Base-by-base conservation (phyloP, 2,113 vertebrate genomes). In the Poeciliopsis occidentalis region DNA sequence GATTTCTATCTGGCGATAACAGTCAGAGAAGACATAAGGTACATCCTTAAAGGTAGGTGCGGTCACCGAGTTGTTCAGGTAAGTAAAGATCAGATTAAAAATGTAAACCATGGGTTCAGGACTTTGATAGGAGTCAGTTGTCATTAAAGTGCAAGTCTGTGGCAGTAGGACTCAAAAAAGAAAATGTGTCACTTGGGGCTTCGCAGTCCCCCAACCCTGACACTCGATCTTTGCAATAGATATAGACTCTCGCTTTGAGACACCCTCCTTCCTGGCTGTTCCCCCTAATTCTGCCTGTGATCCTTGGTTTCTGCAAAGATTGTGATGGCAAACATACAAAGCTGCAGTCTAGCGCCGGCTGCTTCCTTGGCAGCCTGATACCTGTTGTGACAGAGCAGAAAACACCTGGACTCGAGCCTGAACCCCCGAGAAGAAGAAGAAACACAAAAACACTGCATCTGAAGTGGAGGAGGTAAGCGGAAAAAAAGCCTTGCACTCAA, bases 71-170 rank as follows among this genome's bases (percentile, higher is more conserved):
- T 92, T 87, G 90, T 93, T 87, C 82, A 89, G 89, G 84, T 92
- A 81, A 90, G 91, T 87, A 86, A 91, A 91, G 91, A 82, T 89
- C 87, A 65, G 85, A 85, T 92, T 82, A 84, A 91, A 94, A 92
- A 93, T 94, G 94, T 95, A 94, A 95, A 95, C 94, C 92, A 89
- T 76, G 89, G 87, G 90, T 91, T 92, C 85, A 85, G 92, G 91
- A 90, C 89, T 89, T 91, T 84, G 85, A 92, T 90, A 90, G 86
- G 87, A 93, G 92, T 93, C 92, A 92, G 90, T 91, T 87, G 91
- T 92, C 76, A 67, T 93, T 95, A 95, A 95, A 95, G 95, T 95
- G 95, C 95, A 95, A 94, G 92, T 95, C 93, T 95, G 92, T 93
- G 93, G 94, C 93, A 94, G 94, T 94, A 91, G 91, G 87, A 91